Conservation (phyloP, 2,797 vertebrate genomes). For the Cuniculus paca region DNA sequence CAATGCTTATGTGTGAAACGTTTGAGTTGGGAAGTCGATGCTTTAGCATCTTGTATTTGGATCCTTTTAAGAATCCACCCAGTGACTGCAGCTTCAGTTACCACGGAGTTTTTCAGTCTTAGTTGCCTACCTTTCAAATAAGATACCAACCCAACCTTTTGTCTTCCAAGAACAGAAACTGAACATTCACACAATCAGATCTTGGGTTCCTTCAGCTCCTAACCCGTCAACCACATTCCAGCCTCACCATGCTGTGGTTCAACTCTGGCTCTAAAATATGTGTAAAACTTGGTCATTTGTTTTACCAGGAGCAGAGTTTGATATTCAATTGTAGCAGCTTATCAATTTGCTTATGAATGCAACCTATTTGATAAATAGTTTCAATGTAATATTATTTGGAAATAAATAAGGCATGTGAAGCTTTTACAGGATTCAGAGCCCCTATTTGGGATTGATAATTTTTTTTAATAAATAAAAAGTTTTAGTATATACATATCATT, state of each 20-base stretch:
- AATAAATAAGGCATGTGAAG: neutral
- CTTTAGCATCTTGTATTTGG: neutral
- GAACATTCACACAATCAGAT: neutral
- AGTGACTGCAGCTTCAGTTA: neutral
- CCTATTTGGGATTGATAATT: neutral
- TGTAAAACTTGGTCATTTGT: neutral
- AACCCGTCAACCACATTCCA: neutral
- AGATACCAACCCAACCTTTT: neutral
- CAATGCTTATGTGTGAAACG: neutral
- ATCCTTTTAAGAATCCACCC: neutral
- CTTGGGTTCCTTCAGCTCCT: neutral
- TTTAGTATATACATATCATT: neutral
- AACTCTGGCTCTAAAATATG: neutral
- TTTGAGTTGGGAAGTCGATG: neutral
- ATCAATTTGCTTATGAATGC: neutral
- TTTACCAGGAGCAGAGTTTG: neutral
- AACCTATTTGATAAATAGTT: neutral
- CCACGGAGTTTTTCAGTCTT: neutral
- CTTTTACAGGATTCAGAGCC: neutral
- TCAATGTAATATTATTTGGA: neutral
- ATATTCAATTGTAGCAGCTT: neutral
- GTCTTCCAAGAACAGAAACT: fast-evolving
- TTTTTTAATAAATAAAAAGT: neutral
- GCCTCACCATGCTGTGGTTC: neutral
- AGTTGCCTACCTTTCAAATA: neutral